phyloP scores from a whole-genome alignment of 2,113 vertebrate species.

The Corapipo altera region DNA sequence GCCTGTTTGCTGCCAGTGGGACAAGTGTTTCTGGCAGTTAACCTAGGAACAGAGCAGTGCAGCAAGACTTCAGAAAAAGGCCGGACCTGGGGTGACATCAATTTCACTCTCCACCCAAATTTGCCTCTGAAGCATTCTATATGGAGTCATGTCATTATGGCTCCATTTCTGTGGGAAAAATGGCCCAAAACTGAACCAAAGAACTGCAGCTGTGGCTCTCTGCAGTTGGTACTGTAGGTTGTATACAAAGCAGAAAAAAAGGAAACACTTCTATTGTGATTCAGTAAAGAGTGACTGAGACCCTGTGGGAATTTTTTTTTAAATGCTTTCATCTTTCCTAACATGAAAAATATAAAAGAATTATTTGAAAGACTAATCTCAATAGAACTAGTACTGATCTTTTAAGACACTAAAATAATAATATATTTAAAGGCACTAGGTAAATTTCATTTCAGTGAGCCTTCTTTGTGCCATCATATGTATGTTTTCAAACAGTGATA shows the following conservation, averaged over 20 bases:
- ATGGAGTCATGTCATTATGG: not conserved
- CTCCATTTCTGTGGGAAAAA: not conserved
- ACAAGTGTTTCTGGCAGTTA: not conserved
- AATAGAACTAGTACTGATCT: not conserved
- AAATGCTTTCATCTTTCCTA: not conserved
- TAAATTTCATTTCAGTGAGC: not conserved
- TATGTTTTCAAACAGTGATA: not conserved
- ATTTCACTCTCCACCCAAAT: not conserved
- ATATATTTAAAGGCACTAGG: not conserved
- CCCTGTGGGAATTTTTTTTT: not conserved
- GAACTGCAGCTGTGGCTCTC: not conserved
- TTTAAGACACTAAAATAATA: not conserved
- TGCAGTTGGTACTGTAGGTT: not conserved
- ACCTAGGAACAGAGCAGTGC: not conserved
- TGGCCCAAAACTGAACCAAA: not conserved
- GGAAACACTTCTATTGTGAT: not conserved
- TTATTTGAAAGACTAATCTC: not conserved
- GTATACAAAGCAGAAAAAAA: fast-evolving
- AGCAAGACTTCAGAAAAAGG: not conserved
- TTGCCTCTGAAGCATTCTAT: not conserved
- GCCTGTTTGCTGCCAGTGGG: not conserved
- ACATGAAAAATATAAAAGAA: not conserved
- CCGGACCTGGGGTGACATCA: not conserved
- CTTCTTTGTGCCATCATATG: not conserved
- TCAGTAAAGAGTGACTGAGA: not conserved